phyloP scores from a whole-genome alignment of 1,140 invertebrate species.

The Brachionus koreanus region DNA sequence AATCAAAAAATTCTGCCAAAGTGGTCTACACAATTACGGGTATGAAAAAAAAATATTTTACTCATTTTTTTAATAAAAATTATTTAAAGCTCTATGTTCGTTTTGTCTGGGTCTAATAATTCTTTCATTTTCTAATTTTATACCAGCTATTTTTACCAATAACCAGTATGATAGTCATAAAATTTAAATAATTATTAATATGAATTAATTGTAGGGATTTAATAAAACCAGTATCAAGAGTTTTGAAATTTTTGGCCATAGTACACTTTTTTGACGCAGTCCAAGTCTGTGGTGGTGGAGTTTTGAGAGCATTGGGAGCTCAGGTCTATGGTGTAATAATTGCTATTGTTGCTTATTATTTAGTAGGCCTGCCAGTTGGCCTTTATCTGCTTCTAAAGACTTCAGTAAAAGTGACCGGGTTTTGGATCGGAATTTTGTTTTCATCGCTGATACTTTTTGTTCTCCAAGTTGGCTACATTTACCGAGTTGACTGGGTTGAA shows the following conservation, averaged over 20 bases:
- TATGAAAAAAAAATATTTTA: background rate
- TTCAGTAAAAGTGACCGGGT: background rate
- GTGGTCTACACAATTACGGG: constrained; percentile 4
- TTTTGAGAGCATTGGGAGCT: background rate
- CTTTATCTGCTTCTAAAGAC: background rate
- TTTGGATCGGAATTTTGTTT: background rate
- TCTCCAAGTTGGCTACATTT: background rate
- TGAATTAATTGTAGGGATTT: background rate
- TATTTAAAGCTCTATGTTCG: background rate
- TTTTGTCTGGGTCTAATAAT: background rate
- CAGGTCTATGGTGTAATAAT: constrained; percentile 6
- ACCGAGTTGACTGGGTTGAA: background rate
- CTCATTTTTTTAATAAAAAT: background rate
- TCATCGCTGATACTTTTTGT: background rate
- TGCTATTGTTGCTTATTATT: background rate
- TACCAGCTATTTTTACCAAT: constrained; percentile 7
- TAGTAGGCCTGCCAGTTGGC: background rate
- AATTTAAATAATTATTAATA: background rate
- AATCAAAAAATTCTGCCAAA: constrained; percentile 5
- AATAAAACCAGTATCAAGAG: background rate
- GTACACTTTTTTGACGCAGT: constrained; percentile 22
- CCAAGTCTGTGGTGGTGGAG: background rate
- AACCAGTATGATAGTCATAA: background rate
- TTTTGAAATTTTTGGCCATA: background rate
- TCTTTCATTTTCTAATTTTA: background rate